Conservation (phyloP, 2,888 invertebrate species). For the Melieria crassipennis region DNA sequence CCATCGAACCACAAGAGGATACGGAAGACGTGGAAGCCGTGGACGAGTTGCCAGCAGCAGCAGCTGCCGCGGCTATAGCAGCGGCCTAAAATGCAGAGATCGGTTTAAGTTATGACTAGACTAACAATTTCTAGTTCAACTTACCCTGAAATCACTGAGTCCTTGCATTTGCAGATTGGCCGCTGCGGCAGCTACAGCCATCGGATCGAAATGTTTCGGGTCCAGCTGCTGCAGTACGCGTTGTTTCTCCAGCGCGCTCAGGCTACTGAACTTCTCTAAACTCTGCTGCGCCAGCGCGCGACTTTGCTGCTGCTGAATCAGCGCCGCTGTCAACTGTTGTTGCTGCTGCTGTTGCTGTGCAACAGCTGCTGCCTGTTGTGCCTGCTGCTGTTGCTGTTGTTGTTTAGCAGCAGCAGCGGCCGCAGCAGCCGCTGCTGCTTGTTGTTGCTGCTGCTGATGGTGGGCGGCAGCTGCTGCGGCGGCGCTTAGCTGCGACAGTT, state of each 20-base stretch:
- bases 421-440: conserved; percentile 43
- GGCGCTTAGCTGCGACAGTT: conserved; percentile 57
- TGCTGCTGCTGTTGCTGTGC: conserved; percentile 67
- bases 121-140: not conserved
- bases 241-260: conserved; percentile 69
- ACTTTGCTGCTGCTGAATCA: conserved; percentile 74
- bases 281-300: conserved; percentile 71
- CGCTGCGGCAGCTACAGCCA: conserved; percentile 60
- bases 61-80: conserved; percentile 55
- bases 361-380: conserved; percentile 56
- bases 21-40: conserved; percentile 35
- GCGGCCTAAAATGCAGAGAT: conserved; percentile 44
- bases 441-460: conserved; percentile 58
- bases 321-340: conserved; percentile 73
- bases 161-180: conserved; percentile 62
- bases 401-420: conserved; percentile 66
- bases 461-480: conserved; percentile 53
- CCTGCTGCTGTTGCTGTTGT: conserved; percentile 47
- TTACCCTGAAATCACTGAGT: conserved; percentile 29
- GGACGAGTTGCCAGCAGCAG: conserved; percentile 36
- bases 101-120: not conserved
- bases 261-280: conserved; percentile 72
- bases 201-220: conserved; percentile 65
- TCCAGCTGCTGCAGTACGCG: conserved; percentile 68
- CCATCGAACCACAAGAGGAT: conserved; percentile 30